Percentiles rank a stretch among this genome's conserved stretches.
Conservation (phyloP, 2,888 invertebrate species). For the Galerucella calmariensis region DNA sequence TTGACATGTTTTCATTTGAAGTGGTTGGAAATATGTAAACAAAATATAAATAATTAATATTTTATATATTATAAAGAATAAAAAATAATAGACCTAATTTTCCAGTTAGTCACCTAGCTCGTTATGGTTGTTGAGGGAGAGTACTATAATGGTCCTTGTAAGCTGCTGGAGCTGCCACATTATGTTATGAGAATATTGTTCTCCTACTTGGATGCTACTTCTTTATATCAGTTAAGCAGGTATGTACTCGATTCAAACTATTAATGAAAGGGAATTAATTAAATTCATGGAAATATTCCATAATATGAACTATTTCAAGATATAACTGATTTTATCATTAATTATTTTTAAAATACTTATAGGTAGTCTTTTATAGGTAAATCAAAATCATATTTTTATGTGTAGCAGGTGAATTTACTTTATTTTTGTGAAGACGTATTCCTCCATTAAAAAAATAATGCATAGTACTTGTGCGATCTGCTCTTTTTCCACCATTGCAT, state of each 20-base stretch:
- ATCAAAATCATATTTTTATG: too few species aligned
- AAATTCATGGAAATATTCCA: neutral
- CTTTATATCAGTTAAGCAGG: conserved; percentile 57
- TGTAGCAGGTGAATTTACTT: too few species aligned
- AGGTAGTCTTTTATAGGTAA: too few species aligned
- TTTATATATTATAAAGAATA: neutral
- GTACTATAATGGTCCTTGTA: conserved; percentile 40
- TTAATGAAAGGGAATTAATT: neutral
- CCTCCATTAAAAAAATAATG: too few species aligned
- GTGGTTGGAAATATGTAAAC: neutral
- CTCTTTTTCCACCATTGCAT: too few species aligned
- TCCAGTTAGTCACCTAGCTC: neutral
- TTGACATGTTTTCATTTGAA: conserved; percentile 5
- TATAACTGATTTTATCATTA: neutral
- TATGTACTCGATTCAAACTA: conserved; percentile 41
- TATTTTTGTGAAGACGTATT: too few species aligned
- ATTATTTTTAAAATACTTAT: too few species aligned
- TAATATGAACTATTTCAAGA: neutral
- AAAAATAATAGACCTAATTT: neutral
- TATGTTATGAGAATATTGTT: conserved; percentile 56
- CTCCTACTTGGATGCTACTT: conserved; percentile 56
- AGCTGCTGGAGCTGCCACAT: conserved; percentile 53
- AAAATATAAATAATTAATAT: conserved; percentile 1
- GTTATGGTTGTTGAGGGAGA: conserved; percentile 38
- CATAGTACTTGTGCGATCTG: too few species aligned